Base-by-base conservation (phyloP, 2,113 vertebrate species). In the human (Homo sapiens) region DNA sequence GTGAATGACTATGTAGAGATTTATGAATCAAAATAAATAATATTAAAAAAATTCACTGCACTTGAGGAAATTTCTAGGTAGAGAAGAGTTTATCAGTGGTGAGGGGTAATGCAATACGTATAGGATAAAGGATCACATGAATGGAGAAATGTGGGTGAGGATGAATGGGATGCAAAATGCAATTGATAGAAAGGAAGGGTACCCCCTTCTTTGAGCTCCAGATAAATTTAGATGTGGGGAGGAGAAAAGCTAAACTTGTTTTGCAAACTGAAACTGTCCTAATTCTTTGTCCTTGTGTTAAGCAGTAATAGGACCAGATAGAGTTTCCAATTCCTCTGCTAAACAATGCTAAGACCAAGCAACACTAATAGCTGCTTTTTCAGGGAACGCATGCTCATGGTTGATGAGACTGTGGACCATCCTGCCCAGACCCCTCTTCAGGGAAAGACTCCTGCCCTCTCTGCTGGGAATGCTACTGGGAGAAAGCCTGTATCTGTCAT, bases 21-120 rank as follows among this genome's bases (percentile, higher is more conserved):
- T 79, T 79, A 59, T 8, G n/a, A 40, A 18, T 13, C 68, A 76
- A 90, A 90, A 76, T 45, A 43, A 86, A 88, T 73, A 20, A 66
- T 27, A 61, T 61, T 25, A 45, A 76, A 25, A 43, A 45, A 75
- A 50, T 79, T 89, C 32, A 48, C 8, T 52, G 45, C 80, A 45
- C 48, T 86, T 68, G n/a, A 92, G 40, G 14, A 93, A 93, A 55
- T 48, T 66, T 80, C 87, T 94, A 92, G 40, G 27, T 81, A 87
- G 45, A 90, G 25, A 94, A 52, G 23, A 85, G 40, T 30, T 66
- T 89, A 57, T 82, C 55, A 85, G 6, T 79, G 70, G 35, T 22
- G 52, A 75, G 14, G 18, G 13, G 9, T 57, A 87, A 68, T 79
- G 13, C 10, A 40, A 59, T 22, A 73, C 0, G 0, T 23, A 35